These are phyloP conservation scores for Ailurus styani DNA, from an alignment of 2,113 vertebrate genomes.

Conservation along the genomic window DNA sequence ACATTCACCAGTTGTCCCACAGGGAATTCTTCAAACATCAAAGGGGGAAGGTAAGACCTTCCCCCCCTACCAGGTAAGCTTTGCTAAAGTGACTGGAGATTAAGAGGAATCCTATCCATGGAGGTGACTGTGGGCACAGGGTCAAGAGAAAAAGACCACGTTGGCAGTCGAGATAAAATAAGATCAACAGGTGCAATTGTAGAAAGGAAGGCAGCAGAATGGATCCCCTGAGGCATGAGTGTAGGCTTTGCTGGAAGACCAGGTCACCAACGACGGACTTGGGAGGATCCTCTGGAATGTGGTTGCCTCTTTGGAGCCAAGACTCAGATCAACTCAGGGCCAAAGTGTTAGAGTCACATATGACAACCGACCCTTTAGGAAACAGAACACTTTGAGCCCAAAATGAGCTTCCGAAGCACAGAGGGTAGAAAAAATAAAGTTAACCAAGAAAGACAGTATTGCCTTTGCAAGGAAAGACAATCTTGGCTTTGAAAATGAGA, in stretches of 20 bases:
- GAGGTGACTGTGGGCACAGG: not conserved
- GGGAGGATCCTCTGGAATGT: not conserved
- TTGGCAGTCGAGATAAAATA: not conserved
- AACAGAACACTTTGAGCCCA: not conserved
- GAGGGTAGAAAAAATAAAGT: not conserved
- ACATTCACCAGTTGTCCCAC: not conserved
- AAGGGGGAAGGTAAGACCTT: not conserved
- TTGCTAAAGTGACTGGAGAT: not conserved
- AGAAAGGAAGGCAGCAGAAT: not conserved
- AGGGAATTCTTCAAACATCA: not conserved
- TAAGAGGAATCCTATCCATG: not conserved
- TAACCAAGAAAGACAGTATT: not conserved
- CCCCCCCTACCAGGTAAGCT: accelerated
- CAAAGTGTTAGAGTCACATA: not conserved
- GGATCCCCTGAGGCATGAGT: not conserved
- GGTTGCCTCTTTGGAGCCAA: not conserved
- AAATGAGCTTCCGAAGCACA: not conserved
- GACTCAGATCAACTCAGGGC: not conserved
- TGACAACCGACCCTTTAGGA: not conserved
- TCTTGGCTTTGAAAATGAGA: not conserved
- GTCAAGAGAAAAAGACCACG: not conserved
- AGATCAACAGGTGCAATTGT: not conserved
- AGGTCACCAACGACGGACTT: not conserved
- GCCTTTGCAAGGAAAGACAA: not conserved
- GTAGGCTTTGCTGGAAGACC: not conserved